Evolutionary conservation across 2,797 vertebrate genomes (phyloP).

Genomic region (Falco biarmicus): DNA sequence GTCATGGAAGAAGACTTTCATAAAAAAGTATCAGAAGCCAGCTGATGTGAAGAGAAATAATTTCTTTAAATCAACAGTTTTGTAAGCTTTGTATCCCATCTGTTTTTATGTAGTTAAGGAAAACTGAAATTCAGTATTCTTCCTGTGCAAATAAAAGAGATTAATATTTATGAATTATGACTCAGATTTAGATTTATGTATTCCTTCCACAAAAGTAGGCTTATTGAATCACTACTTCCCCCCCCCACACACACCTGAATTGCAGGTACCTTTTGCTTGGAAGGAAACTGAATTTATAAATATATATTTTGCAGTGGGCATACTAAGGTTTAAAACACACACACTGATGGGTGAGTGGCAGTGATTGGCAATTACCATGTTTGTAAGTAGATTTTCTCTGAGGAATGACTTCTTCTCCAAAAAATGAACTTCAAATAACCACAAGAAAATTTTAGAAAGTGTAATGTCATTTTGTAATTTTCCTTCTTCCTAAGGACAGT

Average conservation of each 20-base stretch:
- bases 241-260: constrained; percentile 13
- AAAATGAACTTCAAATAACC: background rate
- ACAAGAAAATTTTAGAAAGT: background rate
- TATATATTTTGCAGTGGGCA: background rate
- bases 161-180: constrained; percentile 67
- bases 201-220: constrained; percentile 21
- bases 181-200: constrained; percentile 62
- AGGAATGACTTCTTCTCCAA: background rate
- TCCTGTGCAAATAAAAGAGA: background rate
- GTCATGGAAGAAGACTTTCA: background rate
- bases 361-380: background rate
- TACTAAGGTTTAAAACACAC: constrained; percentile 8
- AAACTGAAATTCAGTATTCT: constrained; percentile 17
- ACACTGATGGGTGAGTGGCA: background rate
- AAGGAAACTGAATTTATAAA: constrained; percentile 49
- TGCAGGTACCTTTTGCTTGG: constrained; percentile 13
- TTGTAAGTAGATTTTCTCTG: background rate
- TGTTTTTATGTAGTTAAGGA: background rate
- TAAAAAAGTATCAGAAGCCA: background rate
- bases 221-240: constrained; percentile 43
- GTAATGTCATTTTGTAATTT: background rate
- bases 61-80: background rate
- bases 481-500: background rate
- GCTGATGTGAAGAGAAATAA: background rate
- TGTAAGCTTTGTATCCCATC: background rate